These are phyloP conservation scores for Lacerta bilineata DNA, from an alignment of 2,797 vertebrate genomes.

Conservation along the genomic window DNA sequence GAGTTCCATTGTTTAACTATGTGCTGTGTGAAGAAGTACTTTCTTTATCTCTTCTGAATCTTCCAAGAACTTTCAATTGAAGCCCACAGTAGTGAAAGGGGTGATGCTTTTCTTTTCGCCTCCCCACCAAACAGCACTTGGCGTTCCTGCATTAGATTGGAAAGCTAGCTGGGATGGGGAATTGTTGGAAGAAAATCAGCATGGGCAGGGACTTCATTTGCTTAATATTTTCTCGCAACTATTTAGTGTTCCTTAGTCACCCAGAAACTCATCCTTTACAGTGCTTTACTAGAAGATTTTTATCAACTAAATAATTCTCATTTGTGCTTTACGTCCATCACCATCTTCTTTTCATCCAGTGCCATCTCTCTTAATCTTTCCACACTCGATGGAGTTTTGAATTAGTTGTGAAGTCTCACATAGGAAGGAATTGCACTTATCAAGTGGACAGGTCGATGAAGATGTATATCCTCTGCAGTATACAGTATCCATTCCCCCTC, in stretches of 20 bases:
- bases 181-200: too few relatives aligned
- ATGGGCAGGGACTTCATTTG: background rate
- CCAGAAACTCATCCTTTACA: background rate
- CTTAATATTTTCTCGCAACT: background rate
- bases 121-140: too few relatives aligned
- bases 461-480: fast-evolving
- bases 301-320: background rate
- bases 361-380: background rate
- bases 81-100: too few relatives aligned
- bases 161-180: too few relatives aligned
- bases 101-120: too few relatives aligned
- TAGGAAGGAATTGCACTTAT: background rate
- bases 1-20: too few relatives aligned
- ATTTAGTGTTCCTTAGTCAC: background rate
- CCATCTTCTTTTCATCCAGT: conserved; percentile 12
- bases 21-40: too few relatives aligned
- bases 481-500: background rate
- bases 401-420: background rate
- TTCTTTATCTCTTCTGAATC: too few relatives aligned
- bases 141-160: too few relatives aligned
- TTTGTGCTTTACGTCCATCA: background rate
- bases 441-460: background rate
- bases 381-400: background rate
- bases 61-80: too few relatives aligned
- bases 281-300: background rate